phyloP scores from a whole-genome alignment of 2,113 vertebrate genomes.

The Cyprinodon variegatus region DNA sequence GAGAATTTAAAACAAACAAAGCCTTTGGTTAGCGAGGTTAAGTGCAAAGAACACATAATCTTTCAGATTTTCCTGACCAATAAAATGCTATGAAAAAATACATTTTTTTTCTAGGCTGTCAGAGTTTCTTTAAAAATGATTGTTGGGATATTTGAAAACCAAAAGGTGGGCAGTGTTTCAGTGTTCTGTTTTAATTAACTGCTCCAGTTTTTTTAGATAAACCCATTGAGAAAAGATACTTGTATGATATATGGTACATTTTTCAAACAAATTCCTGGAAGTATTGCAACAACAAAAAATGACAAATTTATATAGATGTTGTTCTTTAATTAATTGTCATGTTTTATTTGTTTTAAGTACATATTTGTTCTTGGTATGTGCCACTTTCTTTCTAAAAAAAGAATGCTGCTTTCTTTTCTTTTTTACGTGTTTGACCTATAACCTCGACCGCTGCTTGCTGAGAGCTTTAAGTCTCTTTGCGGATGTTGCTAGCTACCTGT shows the following conservation, averaged over 20 bases:
- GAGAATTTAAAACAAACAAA: no score
- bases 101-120: no score
- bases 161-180: not conserved
- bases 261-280: not conserved
- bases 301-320: not conserved
- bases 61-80: no score
- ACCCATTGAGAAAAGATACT: no score
- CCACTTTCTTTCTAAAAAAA: not conserved
- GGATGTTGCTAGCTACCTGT: conserved; percentile 14
- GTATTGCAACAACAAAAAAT: not conserved
- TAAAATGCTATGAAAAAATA: no score
- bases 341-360: not conserved
- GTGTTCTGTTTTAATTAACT: no score
- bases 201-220: no score
- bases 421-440: conserved; percentile 17
- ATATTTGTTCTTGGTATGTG: not conserved
- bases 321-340: not conserved
- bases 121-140: not conserved
- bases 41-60: no score
- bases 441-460: conserved; percentile 45
- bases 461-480: conserved; percentile 23
- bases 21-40: no score
- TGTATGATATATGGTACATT: not conserved
- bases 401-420: not conserved
- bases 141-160: not conserved